Evolutionary conservation across 2,888 invertebrate species (phyloP).

Genomic region (Lomographa bimaculata): DNA sequence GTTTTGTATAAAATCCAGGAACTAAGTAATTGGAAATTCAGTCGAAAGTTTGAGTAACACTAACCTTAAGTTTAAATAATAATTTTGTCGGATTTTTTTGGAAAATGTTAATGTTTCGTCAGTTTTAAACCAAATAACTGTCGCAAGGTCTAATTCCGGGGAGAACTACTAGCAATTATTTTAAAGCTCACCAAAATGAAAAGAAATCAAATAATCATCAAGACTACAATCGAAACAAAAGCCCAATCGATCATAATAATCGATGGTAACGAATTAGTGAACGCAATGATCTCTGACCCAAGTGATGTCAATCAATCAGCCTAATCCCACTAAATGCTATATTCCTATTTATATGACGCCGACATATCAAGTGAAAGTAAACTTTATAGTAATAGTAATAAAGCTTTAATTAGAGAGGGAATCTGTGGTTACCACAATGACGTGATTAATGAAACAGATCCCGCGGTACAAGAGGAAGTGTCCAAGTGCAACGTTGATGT

Average conservation of each 20-base stretch:
- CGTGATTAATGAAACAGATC: slow-evolving; percentile 72
- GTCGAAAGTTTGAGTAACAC: slow-evolving; percentile 20
- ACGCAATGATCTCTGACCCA: slow-evolving; percentile 67
- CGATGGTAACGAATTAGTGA: slow-evolving; percentile 62
- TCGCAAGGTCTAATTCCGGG: no score
- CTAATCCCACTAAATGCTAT: slow-evolving; percentile 65
- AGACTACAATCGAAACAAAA: slow-evolving; percentile 26
- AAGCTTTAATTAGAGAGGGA: slow-evolving; percentile 32
- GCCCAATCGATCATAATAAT: slow-evolving; percentile 57
- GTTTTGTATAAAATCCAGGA: slow-evolving; percentile 41
- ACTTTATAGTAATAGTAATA: slow-evolving; percentile 36
- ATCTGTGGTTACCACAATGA: slow-evolving; percentile 49
- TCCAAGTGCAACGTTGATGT: slow-evolving; percentile 67
- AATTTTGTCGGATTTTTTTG: no score
- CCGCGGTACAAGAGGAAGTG: slow-evolving; percentile 57
- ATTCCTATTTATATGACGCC: slow-evolving; percentile 41
- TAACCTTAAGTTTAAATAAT: no score
- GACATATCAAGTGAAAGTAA: slow-evolving; percentile 34
- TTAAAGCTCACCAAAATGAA: no score
- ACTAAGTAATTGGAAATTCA: slow-evolving; percentile 43
- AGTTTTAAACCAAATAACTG: no score
- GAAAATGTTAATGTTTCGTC: no score
- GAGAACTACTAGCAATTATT: no score
- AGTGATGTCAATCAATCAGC: slow-evolving; percentile 72
- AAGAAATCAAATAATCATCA: no score